Percentiles rank a stretch among this genome's conserved stretches.
These are phyloP conservation scores for Eretmocerus hayati DNA, from an alignment of 2,888 invertebrate species.

Conservation along the genomic window DNA sequence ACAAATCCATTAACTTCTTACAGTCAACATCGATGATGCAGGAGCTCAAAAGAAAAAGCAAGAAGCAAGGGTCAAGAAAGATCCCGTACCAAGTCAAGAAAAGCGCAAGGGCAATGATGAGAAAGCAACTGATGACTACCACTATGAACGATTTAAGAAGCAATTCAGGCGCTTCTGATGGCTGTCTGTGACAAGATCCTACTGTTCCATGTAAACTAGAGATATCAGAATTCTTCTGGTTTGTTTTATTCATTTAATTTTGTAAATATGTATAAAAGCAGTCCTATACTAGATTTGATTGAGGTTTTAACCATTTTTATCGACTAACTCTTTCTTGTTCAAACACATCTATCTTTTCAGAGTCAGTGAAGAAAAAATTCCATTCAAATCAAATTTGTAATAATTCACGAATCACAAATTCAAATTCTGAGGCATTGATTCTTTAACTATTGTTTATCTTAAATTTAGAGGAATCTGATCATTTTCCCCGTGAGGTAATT, in stretches of 20 bases:
- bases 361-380: neutral
- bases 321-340: too few species aligned
- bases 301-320: too few species aligned
- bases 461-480: too few species aligned
- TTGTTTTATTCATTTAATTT: too few species aligned
- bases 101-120: slow-evolving; percentile 68
- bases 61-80: slow-evolving; percentile 47
- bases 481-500: too few species aligned
- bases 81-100: slow-evolving; percentile 43
- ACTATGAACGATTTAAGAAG: slow-evolving; percentile 94
- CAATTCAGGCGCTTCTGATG: slow-evolving; percentile 84
- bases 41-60: slow-evolving; percentile 56
- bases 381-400: too few species aligned
- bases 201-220: too few species aligned
- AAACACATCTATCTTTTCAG: neutral
- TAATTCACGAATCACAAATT: too few species aligned
- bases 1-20: slow-evolving; percentile 30
- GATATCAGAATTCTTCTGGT: too few species aligned
- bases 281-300: too few species aligned
- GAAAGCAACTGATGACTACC: slow-evolving; percentile 93
- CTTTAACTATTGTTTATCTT: neutral
- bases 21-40: slow-evolving; percentile 79
- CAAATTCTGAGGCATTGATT: neutral
- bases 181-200: too few species aligned
- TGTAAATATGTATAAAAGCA: too few species aligned